Evolutionary conservation across 2,113 vertebrate genomes (phyloP).

Genomic region (human (Homo sapiens)): DNA sequence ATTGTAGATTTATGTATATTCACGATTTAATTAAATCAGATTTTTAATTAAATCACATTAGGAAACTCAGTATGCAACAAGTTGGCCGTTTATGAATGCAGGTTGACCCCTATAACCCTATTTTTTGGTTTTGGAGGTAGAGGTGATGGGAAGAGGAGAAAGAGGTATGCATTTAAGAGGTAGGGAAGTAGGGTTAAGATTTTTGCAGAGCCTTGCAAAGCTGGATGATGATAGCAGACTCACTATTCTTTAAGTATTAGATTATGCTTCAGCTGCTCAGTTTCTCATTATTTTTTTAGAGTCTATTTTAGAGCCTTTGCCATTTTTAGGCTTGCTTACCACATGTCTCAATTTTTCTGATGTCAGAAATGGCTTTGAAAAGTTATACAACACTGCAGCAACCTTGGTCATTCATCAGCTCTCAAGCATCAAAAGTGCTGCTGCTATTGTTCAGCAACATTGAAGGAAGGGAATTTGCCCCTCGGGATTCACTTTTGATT

Average conservation of each 20-base stretch:
- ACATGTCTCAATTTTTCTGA: neutral
- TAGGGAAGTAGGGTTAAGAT: neutral
- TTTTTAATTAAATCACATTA: neutral
- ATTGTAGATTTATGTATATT: neutral
- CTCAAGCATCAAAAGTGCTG: conserved; percentile 15
- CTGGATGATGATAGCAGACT: neutral
- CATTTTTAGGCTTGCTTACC: conserved; percentile 52
- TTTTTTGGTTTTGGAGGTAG: neutral
- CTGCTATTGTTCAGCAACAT: neutral
- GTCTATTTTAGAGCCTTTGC: conserved; percentile 11
- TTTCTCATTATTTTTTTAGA: neutral
- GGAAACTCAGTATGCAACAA: neutral
- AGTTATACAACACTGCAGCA: neutral
- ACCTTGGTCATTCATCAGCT: conserved; percentile 45
- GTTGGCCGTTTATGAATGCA: neutral
- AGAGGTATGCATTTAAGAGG: neutral
- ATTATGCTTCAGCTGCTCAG: neutral
- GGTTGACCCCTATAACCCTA: neutral
- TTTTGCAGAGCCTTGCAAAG: neutral
- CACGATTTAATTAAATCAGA: neutral
- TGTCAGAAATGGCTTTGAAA: conserved; percentile 51
- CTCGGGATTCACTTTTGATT: conserved; percentile 38
- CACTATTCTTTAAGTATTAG: neutral
- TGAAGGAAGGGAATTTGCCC: conserved; percentile 29
- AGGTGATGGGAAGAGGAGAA: neutral